phyloP scores from a whole-genome alignment of 2,797 vertebrate genomes.

The Helicolenus hilgendorfi region DNA sequence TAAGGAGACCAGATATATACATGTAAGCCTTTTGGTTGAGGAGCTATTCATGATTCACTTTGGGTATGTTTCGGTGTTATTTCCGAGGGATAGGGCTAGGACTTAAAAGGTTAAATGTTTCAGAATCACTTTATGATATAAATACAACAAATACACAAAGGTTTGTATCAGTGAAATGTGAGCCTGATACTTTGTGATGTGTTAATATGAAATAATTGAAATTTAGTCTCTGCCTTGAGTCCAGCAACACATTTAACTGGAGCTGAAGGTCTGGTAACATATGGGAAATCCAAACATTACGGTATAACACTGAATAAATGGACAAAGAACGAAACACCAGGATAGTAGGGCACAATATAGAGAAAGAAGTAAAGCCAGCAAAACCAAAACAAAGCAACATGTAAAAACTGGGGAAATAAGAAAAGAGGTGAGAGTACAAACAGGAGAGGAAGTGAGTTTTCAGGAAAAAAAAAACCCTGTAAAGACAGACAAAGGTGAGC shows the following conservation, averaged over 20 bases:
- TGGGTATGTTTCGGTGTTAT: not conserved
- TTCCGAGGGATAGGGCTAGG: too few relatives aligned
- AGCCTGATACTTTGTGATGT: not conserved
- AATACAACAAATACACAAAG: not conserved
- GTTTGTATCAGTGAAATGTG: not conserved
- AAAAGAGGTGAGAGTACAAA: not conserved
- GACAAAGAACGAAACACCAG: not conserved
- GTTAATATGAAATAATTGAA: not conserved
- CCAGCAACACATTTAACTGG: not conserved
- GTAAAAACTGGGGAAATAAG: not conserved
- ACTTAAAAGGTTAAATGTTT: not conserved
- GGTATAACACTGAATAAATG: not conserved
- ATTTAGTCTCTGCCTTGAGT: not conserved
- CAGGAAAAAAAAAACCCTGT: constrained; percentile 11
- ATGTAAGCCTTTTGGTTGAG: not conserved
- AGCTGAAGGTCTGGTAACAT: not conserved
- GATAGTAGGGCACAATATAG: not conserved
- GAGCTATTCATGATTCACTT: not conserved
- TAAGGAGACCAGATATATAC: not conserved
- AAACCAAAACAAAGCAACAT: not conserved
- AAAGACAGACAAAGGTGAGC: constrained; percentile 44
- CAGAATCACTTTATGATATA: not conserved
- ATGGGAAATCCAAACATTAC: not conserved
- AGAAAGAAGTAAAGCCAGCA: not conserved
- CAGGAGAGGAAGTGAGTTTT: not conserved